Percentiles rank a stretch among this genome's conserved stretches.
Conservation (phyloP, 2,113 vertebrate genomes). For the Passer domesticus region DNA sequence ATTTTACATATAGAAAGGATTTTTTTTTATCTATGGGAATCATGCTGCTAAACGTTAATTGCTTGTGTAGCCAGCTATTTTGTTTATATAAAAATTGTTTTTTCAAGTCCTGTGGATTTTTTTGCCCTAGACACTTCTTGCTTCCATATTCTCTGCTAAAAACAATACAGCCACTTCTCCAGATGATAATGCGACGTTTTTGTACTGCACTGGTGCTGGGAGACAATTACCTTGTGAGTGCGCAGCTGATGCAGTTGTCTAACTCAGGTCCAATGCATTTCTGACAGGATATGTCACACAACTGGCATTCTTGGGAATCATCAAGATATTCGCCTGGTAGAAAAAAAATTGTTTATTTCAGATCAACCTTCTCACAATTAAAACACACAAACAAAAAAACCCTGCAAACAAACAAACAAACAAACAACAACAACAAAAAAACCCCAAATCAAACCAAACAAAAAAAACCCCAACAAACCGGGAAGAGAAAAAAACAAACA, state of each 20-base stretch:
- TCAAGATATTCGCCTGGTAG: conserved; percentile 73
- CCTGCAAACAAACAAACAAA: neutral
- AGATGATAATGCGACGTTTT: neutral
- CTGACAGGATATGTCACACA: conserved; percentile 82
- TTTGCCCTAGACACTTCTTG: neutral
- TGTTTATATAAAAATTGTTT: neutral
- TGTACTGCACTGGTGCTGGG: neutral
- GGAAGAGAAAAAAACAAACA: fast-evolving
- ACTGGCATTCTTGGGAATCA: conserved; percentile 69
- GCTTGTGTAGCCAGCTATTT: neutral
- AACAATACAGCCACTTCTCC: neutral
- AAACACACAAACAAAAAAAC: neutral
- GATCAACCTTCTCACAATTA: neutral
- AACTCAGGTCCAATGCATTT: conserved; percentile 81
- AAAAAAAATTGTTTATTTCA: neutral
- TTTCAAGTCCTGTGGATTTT: neutral
- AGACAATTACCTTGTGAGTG: conserved; percentile 73
- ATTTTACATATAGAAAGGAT: neutral
- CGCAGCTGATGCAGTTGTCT: conserved; percentile 83
- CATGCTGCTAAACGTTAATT: neutral
- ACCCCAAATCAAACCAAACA: too few relatives aligned
- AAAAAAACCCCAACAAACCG: too few relatives aligned
- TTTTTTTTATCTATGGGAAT: neutral
- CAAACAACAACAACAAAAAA: too few relatives aligned
- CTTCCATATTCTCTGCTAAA: neutral